phyloP scores from a whole-genome alignment of 2,888 invertebrate species.

The Cryptocephalus moraei region DNA sequence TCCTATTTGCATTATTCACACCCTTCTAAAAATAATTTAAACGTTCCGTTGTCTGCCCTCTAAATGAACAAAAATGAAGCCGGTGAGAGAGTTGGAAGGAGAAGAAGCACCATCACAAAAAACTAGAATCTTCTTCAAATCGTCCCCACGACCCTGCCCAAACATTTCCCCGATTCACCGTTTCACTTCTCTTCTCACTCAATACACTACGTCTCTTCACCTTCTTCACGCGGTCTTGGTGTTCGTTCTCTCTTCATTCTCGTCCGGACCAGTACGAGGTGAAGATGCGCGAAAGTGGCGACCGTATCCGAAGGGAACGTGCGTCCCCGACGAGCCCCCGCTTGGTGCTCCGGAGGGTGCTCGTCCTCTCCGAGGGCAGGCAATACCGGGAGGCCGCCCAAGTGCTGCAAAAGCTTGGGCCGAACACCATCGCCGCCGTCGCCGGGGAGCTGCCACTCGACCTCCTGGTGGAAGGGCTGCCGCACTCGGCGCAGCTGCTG shows the following conservation, averaged over 20 bases:
- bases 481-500: constrained; percentile 75
- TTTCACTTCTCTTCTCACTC: too few species aligned
- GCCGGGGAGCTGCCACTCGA: constrained; percentile 76
- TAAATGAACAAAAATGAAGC: too few species aligned
- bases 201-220: neutral
- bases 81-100: too few species aligned
- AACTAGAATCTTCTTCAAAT: neutral
- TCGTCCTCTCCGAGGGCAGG: constrained; percentile 75
- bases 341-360: constrained; percentile 56
- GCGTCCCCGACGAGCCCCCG: constrained; percentile 54
- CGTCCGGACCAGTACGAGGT: constrained; percentile 6
- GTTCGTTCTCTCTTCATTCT: neutral
- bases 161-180: neutral
- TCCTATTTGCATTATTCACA: too few species aligned
- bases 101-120: too few species aligned
- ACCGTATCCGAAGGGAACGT: constrained; percentile 58
- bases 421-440: constrained; percentile 66
- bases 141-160: neutral
- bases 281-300: constrained; percentile 60
- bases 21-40: too few species aligned
- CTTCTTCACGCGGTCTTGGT: neutral
- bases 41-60: too few species aligned
- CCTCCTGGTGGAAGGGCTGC: constrained; percentile 78
- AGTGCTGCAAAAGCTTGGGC: constrained; percentile 68
- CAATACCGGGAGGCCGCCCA: constrained; percentile 87